Percentiles rank a stretch among this genome's conserved stretches.
These are phyloP conservation scores for Tympanuchus pallidicinctus DNA, from an alignment of 2,113 vertebrate species.

Conservation along the genomic window DNA sequence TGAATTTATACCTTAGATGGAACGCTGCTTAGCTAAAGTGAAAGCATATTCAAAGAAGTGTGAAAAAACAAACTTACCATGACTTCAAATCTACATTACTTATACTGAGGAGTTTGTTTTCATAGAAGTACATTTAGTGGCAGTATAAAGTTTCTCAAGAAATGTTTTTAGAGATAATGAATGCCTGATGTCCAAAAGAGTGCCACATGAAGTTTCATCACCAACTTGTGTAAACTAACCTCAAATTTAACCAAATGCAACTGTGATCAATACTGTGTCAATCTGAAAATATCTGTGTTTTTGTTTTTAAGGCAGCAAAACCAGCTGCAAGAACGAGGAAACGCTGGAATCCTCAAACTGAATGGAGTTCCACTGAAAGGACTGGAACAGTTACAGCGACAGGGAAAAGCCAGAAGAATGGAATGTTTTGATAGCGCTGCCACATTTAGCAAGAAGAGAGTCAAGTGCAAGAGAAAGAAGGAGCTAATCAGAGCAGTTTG, in stretches of 20 bases:
- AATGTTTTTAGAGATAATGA: constrained; percentile 55
- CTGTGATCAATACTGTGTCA: constrained; percentile 56
- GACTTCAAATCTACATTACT: constrained; percentile 37
- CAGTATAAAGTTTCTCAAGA: constrained; percentile 38
- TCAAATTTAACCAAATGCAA: constrained; percentile 50
- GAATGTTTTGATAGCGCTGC: constrained; percentile 13
- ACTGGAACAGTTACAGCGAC: constrained; percentile 10
- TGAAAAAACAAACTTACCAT: constrained; percentile 35
- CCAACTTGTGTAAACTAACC: constrained; percentile 55
- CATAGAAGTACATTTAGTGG: constrained; percentile 40
- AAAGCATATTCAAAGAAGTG: constrained; percentile 65
- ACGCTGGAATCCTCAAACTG: background rate
- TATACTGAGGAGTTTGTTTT: constrained; percentile 38
- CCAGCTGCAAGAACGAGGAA: constrained; percentile 50
- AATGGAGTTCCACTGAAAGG: constrained; percentile 2
- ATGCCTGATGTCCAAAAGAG: constrained; percentile 27
- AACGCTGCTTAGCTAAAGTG: constrained; percentile 51
- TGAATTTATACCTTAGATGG: constrained; percentile 34
- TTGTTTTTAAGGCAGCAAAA: constrained; percentile 49
- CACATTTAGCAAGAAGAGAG: constrained; percentile 4
- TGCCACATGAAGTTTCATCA: constrained; percentile 38
- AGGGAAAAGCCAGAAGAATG: constrained; percentile 12
- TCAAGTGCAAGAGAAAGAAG: background rate
- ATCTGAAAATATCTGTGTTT: constrained; percentile 55
- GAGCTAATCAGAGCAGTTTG: background rate